Conservation (phyloP, 2,888 invertebrate species). For the Acanthacorydalis orientalis region DNA sequence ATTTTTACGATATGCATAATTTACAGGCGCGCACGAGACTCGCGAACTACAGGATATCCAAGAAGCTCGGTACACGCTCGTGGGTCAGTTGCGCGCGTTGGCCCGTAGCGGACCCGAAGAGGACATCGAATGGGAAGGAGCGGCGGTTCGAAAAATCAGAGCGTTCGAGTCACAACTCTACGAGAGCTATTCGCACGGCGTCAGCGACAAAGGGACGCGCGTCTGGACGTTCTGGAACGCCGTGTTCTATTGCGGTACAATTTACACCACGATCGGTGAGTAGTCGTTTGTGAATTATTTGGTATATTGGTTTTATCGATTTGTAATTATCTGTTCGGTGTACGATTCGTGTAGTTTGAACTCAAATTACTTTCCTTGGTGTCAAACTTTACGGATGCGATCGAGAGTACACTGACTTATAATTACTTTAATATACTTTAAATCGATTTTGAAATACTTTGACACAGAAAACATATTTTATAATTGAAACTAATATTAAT, state of each 20-base stretch:
- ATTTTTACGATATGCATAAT: background rate
- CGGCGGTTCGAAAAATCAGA: background rate
- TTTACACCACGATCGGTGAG: constrained; percentile 80
- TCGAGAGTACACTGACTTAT: too few species aligned
- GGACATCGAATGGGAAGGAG: constrained; percentile 10
- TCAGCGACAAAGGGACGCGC: constrained; percentile 22
- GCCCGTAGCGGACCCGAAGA: constrained; percentile 20
- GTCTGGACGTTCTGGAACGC: constrained; percentile 76
- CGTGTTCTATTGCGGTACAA: constrained; percentile 73
- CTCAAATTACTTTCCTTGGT: too few species aligned
- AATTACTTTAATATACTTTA: too few species aligned
- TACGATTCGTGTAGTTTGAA: background rate
- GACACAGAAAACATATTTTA: too few species aligned
- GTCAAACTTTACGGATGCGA: too few species aligned
- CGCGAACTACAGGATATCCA: constrained; percentile 11
- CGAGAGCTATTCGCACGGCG: background rate
- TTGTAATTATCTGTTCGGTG: background rate
- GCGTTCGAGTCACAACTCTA: background rate
- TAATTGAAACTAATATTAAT: too few species aligned
- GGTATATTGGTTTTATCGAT: background rate
- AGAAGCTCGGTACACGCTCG: constrained; percentile 14
- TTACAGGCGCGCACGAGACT: constrained; percentile 21
- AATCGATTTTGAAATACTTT: too few species aligned
- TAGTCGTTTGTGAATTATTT: constrained; percentile 8
- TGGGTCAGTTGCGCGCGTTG: constrained; percentile 17